Conservation (phyloP, 2,113 vertebrate species). For the Onychostoma macrolepis region DNA sequence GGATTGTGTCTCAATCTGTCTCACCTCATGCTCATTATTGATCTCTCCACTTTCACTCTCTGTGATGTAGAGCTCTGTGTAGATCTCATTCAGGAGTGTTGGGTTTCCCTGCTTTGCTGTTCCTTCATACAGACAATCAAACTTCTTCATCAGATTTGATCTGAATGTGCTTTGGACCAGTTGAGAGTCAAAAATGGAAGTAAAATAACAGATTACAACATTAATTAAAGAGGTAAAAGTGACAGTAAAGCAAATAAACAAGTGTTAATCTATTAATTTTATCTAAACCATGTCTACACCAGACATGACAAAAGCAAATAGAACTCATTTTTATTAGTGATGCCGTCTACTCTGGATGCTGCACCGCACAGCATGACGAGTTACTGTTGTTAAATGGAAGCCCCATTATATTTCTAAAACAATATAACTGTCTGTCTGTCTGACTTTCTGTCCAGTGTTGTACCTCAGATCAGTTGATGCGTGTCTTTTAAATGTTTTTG, state of each 20-base stretch:
- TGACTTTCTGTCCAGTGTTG: not conserved
- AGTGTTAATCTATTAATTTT: not conserved
- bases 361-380: too few relatives aligned
- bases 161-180: not conserved
- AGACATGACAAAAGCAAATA: too few relatives aligned
- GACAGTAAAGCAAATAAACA: not conserved
- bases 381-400: too few relatives aligned
- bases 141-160: not conserved
- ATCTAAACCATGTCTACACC: too few relatives aligned
- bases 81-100: conserved; percentile 42
- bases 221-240: not conserved
- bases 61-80: conserved; percentile 51
- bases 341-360: too few relatives aligned
- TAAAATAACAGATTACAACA: not conserved
- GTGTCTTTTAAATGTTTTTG: not conserved
- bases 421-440: too few relatives aligned
- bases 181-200: not conserved
- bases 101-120: conserved; percentile 10
- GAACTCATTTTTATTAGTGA: too few relatives aligned
- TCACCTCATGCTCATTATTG: conserved; percentile 29
- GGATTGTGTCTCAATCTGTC: too few relatives aligned
- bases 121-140: not conserved
- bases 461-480: not conserved
- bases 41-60: conserved; percentile 18
- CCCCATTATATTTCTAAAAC: too few relatives aligned